These are phyloP conservation scores for Calonectris borealis DNA, from an alignment of 2,113 vertebrate genomes.

Conservation along the genomic window DNA sequence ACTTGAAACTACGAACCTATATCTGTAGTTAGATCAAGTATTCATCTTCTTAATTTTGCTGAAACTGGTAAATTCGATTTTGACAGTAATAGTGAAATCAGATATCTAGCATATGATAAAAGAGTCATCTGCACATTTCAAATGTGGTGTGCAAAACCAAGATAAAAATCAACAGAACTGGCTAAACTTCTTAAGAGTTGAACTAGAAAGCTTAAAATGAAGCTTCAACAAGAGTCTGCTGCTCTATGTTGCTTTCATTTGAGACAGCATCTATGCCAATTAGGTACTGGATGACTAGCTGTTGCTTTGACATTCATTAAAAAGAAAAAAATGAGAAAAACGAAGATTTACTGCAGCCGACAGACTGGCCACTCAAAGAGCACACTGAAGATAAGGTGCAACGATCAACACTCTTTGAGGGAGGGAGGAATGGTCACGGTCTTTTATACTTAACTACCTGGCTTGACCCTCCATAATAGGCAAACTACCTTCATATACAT, in stretches of 20 bases:
- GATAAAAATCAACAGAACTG: background rate
- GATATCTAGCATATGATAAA: background rate
- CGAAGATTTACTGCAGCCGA: background rate
- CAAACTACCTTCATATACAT: background rate
- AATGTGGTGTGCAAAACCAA: background rate
- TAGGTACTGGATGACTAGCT: background rate
- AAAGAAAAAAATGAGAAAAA: background rate
- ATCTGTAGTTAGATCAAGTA: background rate
- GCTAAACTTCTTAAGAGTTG: background rate
- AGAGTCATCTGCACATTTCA: background rate
- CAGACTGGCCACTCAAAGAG: background rate
- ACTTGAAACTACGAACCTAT: background rate
- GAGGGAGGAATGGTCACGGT: background rate
- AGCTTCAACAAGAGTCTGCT: background rate
- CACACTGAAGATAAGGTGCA: background rate
- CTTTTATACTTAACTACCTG: background rate
- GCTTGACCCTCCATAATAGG: background rate
- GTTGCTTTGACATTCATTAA: background rate
- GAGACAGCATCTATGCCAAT: background rate
- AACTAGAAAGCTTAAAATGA: background rate
- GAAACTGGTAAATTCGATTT: background rate
- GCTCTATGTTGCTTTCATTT: background rate
- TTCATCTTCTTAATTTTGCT: background rate
- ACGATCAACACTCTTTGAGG: background rate
- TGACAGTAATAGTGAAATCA: background rate